phyloP scores from a whole-genome alignment of 2,888 invertebrate species.

The Aphidius colemani region DNA sequence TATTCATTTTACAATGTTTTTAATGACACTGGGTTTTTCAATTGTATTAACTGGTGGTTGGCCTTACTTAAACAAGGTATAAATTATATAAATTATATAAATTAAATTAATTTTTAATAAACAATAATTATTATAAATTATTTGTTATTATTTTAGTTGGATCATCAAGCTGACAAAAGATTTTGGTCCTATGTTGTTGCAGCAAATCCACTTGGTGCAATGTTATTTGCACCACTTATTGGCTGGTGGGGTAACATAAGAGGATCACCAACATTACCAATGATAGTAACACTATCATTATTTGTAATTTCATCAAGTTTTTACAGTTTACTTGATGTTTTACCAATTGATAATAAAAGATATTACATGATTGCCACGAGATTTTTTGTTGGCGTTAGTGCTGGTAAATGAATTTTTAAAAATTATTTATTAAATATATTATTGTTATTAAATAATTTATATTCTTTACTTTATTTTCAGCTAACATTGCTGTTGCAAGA shows the following conservation, averaged over 20 bases:
- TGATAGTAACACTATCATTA: slow-evolving; percentile 71
- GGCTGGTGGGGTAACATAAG: slow-evolving; percentile 84
- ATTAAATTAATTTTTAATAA: slow-evolving; percentile 12
- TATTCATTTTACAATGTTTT: slow-evolving; percentile 88
- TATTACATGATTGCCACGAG: slow-evolving; percentile 75
- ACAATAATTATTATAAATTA: slow-evolving; percentile 40
- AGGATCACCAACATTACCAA: slow-evolving; percentile 73
- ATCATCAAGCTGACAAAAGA: slow-evolving; percentile 78
- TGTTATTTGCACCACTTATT: slow-evolving; percentile 81
- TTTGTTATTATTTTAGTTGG: slow-evolving; percentile 65
- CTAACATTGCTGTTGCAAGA: slow-evolving; percentile 82
- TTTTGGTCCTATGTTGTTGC: slow-evolving; percentile 84
- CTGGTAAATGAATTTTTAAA: slow-evolving; percentile 63
- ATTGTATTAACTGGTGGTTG: slow-evolving; percentile 86
- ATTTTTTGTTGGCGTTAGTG: slow-evolving; percentile 82
- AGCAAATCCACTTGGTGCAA: slow-evolving; percentile 85
- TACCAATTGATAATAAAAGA: slow-evolving; percentile 69
- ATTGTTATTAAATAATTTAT: slow-evolving; percentile 6
- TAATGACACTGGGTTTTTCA: slow-evolving; percentile 87
- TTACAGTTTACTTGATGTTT: slow-evolving; percentile 77
- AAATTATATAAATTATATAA: slow-evolving; percentile 13
- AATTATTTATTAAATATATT: too few relatives aligned
- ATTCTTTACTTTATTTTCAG: slow-evolving; percentile 59
- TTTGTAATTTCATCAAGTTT: slow-evolving; percentile 75
- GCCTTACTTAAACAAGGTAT: slow-evolving; percentile 85